Base-by-base conservation (phyloP, 2,888 invertebrate species). In the Polietes domitor region DNA sequence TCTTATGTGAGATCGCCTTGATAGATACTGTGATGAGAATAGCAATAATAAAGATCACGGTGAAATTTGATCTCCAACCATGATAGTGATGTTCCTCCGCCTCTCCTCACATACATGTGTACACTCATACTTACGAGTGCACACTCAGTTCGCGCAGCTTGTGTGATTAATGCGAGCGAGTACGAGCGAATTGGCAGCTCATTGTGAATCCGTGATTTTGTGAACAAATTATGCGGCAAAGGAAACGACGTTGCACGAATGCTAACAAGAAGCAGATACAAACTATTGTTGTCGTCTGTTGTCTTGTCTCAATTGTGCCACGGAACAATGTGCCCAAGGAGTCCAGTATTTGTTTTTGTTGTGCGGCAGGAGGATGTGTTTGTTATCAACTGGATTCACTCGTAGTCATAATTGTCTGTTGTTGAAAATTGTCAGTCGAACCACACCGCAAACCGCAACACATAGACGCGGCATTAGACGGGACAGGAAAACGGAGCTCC, bases 61-160 rank as follows among this genome's bases (percentile, higher is more conserved):
- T 81, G 84, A 84, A 84, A 84, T 81, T 81, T 81, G 84, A 84
- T 84, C 81, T 76, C 81, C 81, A 53, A 68, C 84, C 72, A 79
- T 84, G 84, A 84, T 84, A 84, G 81, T 76, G 75, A 84, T 81
- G 74, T 53, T 74, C 41, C 26, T 61, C 43, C 19, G 55, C 75
- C 71, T 37, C 58, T 76, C 17, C 68, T 74, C 75, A 41, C 71
- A n/a, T n/a, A n/a, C n/a, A n/a, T n/a, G n/a, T n/a, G n/a, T n/a
- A n/a, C n/a, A n/a, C n/a, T n/a, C n/a, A n/a, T n/a, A n/a, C n/a
- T n/a, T n/a, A 37, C 7, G 37, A 37, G 10, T 37, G 37, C 37
- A 37, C 12, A 37, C 37, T 15, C 58, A 73, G 37, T 74, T 68
- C 50, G 73, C 19, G 55, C 63, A 77, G 26, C 55, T 72, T 70